Base-by-base conservation (phyloP, 2,888 invertebrate species). In the Aleiodes leptofemur region DNA sequence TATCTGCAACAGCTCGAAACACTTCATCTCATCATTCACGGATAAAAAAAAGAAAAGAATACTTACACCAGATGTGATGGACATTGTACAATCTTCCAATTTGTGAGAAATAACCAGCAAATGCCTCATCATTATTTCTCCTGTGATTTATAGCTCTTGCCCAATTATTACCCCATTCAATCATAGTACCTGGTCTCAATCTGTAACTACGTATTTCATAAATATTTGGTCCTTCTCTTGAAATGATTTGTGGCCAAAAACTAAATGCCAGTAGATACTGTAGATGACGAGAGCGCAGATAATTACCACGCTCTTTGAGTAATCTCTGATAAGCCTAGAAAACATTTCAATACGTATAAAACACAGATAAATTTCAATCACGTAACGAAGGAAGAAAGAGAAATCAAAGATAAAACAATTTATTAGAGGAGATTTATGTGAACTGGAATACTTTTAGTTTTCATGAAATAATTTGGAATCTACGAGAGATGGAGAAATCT, bases 101-200 rank as follows among this genome's bases (percentile, higher is more conserved):
- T 91, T 99, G 99, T 48, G 98, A 97, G 91, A 99, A 99, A 90
- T 98, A 98, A 50, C 98, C 99, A 78, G 97, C 98, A 87, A 98
- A 99, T 0, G 99, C 96, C 89, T 98, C 98, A 86, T 98, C 95
- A 87, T 97, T 96, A 84, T 96, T 94, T 84, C 95, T 94, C 31
- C 99, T 93, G 90, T 94, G 96, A 84, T 96, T 95, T 72, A 98
- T 96, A 4, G 98, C 98, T 84, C 97, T 92, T 0, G 98, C 98
- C 98, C 99, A 99, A 90, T 98, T 98, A 90, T 99, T 99, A 73
- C 98, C 99, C 99, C 99, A 99, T 90, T 99, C 99, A 82, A 99
- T 98, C 98, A 99, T 98, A 0, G 98, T 98, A 69, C 99, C 99
- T 0, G 99, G 98, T 90, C 98, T 98, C 56, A 99, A 91, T 80